phyloP scores from a whole-genome alignment of 2,797 vertebrate species.

The Acanthornis magna region DNA sequence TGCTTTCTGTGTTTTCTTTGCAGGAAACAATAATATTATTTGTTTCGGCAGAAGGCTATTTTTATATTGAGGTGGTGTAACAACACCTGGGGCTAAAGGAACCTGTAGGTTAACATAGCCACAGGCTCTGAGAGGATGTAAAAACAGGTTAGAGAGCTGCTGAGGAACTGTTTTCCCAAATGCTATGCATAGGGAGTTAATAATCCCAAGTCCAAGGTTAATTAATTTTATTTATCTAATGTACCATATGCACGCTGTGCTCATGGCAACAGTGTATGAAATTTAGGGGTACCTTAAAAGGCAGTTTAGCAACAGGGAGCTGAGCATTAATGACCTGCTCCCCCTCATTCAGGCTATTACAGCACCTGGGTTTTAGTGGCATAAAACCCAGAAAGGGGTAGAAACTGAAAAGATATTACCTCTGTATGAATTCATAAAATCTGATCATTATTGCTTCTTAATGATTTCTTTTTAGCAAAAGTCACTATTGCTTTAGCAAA shows the following conservation, averaged over 20 bases:
- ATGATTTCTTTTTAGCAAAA: constrained; percentile 9
- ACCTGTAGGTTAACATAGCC: neutral
- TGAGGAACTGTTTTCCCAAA: neutral
- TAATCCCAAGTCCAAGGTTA: neutral
- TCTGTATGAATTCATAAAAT: neutral
- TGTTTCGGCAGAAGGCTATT: neutral
- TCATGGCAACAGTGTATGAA: neutral
- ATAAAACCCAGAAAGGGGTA: neutral
- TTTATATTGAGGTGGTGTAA: neutral
- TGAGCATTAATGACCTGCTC: neutral
- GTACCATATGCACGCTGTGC: neutral
- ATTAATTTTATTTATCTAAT: constrained; percentile 2
- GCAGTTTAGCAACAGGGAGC: neutral
- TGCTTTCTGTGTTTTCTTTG: neutral
- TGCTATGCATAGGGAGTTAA: neutral
- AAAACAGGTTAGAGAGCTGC: neutral
- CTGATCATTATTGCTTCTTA: neutral
- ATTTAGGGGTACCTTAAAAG: neutral
- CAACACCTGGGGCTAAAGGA: neutral
- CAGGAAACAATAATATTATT: neutral
- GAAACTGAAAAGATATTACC: neutral
- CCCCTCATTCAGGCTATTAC: neutral
- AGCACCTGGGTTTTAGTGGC: neutral
- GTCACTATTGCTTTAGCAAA: neutral
- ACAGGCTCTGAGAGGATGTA: neutral